A percentile compares a stretch with the other conserved stretches of the same genome.
These are phyloP conservation scores for Scytalopus superciliaris DNA, from an alignment of 2,113 vertebrate genomes.

Conservation along the genomic window DNA sequence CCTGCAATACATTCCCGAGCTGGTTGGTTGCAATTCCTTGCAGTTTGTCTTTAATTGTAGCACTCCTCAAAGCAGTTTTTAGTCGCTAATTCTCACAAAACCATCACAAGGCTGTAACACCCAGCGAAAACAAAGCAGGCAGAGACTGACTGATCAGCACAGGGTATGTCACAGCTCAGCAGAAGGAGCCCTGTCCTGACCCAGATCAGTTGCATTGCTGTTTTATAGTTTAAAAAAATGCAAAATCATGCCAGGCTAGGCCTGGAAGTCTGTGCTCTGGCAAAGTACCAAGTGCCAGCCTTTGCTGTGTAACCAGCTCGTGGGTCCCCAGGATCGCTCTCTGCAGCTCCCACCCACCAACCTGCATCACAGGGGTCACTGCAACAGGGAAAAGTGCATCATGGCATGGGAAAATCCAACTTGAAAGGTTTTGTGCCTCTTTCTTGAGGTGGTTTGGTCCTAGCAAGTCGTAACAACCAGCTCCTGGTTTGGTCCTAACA, in stretches of 20 bases:
- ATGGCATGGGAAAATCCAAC: not conserved
- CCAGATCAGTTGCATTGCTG: not conserved
- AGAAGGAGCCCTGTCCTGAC: not conserved
- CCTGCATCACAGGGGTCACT: not conserved
- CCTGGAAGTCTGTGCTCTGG: not conserved
- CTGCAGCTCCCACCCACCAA: not conserved
- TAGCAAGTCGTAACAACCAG: not conserved
- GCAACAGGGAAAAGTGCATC: not conserved
- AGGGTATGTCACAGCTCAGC: not conserved
- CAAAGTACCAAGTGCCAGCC: not conserved
- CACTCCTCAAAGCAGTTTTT: not conserved
- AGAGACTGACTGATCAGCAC: not conserved
- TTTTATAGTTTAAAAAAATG: not conserved
- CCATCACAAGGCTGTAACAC: not conserved
- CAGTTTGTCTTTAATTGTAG: not conserved
- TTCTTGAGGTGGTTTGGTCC: not conserved
- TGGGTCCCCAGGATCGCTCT: not conserved
- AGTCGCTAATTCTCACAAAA: not conserved
- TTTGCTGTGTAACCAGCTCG: rapidly evolving
- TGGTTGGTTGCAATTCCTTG: not conserved
- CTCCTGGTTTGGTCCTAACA: not conserved
- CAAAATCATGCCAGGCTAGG: not conserved
- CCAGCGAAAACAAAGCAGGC: not conserved
- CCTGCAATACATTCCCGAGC: not conserved
- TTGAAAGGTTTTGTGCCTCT: not conserved